phyloP scores from a whole-genome alignment of 1,140 invertebrate species.

The Zaprionus ornatus region DNA sequence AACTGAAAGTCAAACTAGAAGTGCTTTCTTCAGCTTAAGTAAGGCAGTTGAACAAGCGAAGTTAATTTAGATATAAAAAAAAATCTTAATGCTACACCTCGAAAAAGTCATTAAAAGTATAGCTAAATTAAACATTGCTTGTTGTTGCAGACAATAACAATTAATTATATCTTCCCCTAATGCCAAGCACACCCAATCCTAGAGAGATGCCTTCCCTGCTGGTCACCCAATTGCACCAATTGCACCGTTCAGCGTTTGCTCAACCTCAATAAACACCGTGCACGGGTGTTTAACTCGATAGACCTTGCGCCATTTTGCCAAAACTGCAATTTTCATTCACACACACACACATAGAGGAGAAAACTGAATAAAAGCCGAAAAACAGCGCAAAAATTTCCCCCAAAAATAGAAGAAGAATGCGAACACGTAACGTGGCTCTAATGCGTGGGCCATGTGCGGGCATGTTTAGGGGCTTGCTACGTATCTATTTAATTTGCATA shows the following conservation, averaged over 20 bases:
- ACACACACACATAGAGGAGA: not conserved
- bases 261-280: conserved; percentile 53
- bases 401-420: not conserved
- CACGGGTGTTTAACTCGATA: conserved; percentile 14
- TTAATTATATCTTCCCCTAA: not conserved
- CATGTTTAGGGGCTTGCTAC: conserved; percentile 1
- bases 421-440: conserved; percentile 17
- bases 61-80: too few species aligned
- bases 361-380: conserved; percentile 20
- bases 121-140: too few species aligned
- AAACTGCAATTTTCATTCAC: conserved; percentile 37
- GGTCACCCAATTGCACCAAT: not conserved
- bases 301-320: conserved; percentile 38
- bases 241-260: not conserved
- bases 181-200: not conserved
- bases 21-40: too few species aligned
- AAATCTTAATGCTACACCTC: too few species aligned
- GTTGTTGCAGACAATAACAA: not conserved
- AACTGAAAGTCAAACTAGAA: too few species aligned
- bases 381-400: conserved; percentile 26
- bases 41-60: too few species aligned
- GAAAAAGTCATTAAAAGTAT: too few species aligned
- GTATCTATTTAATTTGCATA: conserved; percentile 76
- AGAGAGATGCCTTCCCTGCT: not conserved
- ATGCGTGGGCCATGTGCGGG: conserved; percentile 28